Percentiles rank a stretch among this genome's conserved stretches.
Evolutionary conservation across 1,140 invertebrate genomes (phyloP).

Genomic region (Megathymus violae): DNA sequence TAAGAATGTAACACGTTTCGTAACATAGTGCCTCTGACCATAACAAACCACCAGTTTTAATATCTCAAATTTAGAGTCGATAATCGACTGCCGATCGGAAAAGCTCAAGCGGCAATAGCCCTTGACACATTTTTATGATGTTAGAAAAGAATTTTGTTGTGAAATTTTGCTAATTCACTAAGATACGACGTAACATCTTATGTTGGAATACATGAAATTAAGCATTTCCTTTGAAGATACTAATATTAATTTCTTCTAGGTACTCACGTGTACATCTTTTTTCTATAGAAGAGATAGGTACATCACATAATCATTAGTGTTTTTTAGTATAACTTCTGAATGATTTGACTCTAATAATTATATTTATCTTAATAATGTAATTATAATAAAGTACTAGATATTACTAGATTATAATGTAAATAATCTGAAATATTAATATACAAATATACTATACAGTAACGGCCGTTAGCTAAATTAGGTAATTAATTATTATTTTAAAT

Average conservation of each 20-base stretch:
- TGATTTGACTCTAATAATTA: too few species aligned
- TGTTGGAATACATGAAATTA: background rate
- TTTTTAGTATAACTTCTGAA: too few species aligned
- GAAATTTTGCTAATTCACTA: slow-evolving; percentile 9
- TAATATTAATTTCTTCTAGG: background rate
- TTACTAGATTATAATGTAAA: too few species aligned
- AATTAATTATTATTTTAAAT: too few species aligned
- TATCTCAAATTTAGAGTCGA: background rate
- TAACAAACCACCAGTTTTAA: background rate
- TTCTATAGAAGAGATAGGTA: background rate
- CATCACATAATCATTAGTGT: too few species aligned
- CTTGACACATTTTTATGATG: slow-evolving; percentile 17
- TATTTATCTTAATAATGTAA: too few species aligned
- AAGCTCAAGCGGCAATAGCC: slow-evolving; percentile 10
- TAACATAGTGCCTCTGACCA: background rate
- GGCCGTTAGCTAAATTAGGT: too few species aligned
- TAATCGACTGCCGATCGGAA: background rate
- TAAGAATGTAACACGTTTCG: background rate
- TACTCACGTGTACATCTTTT: background rate
- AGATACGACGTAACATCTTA: slow-evolving; percentile 10
- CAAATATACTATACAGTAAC: too few species aligned
- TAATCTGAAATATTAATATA: too few species aligned
- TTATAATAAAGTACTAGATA: too few species aligned
- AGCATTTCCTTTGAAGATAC: background rate
- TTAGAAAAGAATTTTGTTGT: slow-evolving; percentile 17